phyloP scores from a whole-genome alignment of 2,888 invertebrate species.

The Syrphus vitripennis region DNA sequence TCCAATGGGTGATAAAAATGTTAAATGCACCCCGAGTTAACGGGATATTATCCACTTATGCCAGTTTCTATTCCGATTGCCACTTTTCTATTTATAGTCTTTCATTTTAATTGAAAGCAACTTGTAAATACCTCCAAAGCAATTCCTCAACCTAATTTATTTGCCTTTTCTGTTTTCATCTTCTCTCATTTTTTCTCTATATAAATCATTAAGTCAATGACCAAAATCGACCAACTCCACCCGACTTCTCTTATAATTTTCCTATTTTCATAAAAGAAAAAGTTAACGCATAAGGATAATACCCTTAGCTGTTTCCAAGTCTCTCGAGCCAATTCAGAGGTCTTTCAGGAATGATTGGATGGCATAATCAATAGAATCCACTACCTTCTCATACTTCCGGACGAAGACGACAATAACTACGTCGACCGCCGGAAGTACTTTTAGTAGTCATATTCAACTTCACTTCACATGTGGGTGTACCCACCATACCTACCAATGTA shows the following conservation, averaged over 20 bases:
- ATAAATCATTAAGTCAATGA: not conserved
- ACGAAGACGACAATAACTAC: not conserved
- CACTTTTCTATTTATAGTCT: not conserved
- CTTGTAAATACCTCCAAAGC: not conserved
- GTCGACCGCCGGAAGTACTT: slow-evolving; percentile 18
- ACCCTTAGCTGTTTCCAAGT: not conserved
- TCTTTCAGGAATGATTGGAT: slow-evolving; percentile 44
- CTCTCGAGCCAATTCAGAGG: too few species aligned
- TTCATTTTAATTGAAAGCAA: not conserved
- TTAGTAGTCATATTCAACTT: not conserved
- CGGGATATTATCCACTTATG: too few species aligned
- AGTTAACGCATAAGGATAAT: slow-evolving; percentile 1
- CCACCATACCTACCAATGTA: not conserved
- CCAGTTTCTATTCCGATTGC: not conserved
- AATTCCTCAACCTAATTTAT: slow-evolving; percentile 12
- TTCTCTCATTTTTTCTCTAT: not conserved
- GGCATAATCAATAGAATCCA: slow-evolving; percentile 45
- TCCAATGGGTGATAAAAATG: too few species aligned
- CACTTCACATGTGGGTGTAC: not conserved
- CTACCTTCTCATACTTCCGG: slow-evolving; percentile 42
- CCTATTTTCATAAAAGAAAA: slow-evolving; percentile 2
- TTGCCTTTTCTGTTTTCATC: not conserved
- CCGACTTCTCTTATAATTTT: not conserved
- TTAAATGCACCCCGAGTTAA: too few species aligned
- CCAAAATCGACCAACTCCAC: not conserved